A percentile compares a stretch with the other conserved stretches of the same genome.
phyloP scores from a whole-genome alignment of 2,113 vertebrate genomes.

The Fregetta grallaria region DNA sequence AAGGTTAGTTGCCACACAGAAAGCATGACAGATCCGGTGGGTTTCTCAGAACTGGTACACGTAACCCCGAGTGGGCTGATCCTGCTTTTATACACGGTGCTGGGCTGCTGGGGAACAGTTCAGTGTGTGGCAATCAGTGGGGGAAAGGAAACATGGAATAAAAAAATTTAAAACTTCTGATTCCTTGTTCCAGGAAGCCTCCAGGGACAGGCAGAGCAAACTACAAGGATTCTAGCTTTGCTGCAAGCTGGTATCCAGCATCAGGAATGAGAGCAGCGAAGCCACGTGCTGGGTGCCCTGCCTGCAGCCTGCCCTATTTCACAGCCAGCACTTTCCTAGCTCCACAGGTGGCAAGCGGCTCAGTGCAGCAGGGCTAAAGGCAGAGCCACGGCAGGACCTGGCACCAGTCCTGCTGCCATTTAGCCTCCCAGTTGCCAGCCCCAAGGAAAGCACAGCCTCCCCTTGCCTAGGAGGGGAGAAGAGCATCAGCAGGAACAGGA shows the following conservation, averaged over 20 bases:
- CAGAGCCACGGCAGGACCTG: neutral
- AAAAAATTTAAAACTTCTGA: neutral
- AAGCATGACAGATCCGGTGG: neutral
- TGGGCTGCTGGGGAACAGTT: neutral
- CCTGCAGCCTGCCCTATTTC: neutral
- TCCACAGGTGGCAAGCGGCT: rapidly evolving
- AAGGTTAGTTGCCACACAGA: neutral
- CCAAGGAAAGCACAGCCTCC: neutral
- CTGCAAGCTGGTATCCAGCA: neutral
- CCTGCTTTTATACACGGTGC: neutral
- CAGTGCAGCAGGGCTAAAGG: neutral
- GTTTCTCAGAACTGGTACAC: neutral
- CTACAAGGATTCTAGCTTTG: neutral
- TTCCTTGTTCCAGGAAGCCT: neutral
- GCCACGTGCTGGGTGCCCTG: neutral
- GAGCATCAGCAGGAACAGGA: neutral
- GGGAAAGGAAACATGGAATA: neutral
- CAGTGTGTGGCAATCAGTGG: neutral
- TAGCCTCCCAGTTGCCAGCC: neutral
- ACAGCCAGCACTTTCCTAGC: neutral
- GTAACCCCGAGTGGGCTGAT: neutral
- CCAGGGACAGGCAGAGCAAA: neutral
- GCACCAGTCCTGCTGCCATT: neutral
- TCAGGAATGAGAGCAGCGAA: neutral
- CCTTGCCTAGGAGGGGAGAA: neutral